phyloP scores from a whole-genome alignment of 2,797 vertebrate genomes.

The Cossypha niveicapilla region DNA sequence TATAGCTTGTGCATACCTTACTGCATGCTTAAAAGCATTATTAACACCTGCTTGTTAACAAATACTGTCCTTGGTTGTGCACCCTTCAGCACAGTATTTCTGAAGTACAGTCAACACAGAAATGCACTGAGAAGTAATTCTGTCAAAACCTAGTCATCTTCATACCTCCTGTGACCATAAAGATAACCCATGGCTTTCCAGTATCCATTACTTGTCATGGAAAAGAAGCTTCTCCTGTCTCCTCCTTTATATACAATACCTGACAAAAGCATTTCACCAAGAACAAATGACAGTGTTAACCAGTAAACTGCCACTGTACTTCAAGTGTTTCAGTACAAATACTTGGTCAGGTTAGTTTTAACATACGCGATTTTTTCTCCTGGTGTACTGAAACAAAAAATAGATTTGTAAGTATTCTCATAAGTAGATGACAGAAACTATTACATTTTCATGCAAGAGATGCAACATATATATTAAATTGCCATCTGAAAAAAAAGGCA shows the following conservation, averaged over 20 bases:
- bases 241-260: background rate
- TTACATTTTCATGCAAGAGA: background rate
- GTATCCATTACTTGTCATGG: background rate
- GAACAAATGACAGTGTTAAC: background rate
- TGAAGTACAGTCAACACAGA: background rate
- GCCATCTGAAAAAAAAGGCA: background rate
- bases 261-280: background rate
- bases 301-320: background rate
- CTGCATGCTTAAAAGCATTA: background rate
- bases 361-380: background rate
- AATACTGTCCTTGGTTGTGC: background rate
- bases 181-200: background rate
- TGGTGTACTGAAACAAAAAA: background rate
- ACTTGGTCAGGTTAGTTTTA: background rate
- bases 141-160: background rate
- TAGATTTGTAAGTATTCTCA: background rate
- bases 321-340: background rate
- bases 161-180: background rate
- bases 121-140: background rate
- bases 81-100: background rate
- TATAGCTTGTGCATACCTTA: background rate
- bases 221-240: background rate
- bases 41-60: background rate
- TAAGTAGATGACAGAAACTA: background rate
- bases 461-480: background rate